Evolutionary conservation across 64 coral and sea anemone species (phyloP).

Genomic region (Hydrozoanthus tunicans): DNA sequence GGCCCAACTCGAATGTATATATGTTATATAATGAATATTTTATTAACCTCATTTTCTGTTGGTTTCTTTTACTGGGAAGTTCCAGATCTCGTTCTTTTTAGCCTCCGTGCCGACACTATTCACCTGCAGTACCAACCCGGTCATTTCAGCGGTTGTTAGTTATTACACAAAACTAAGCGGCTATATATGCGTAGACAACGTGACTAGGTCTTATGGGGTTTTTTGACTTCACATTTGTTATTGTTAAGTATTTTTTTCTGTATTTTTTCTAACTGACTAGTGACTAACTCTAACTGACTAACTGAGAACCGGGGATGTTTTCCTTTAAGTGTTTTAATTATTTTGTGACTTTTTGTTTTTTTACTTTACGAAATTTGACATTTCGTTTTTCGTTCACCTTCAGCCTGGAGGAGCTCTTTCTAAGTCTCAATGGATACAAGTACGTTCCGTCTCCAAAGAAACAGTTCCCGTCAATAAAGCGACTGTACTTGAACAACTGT

Average conservation of each 20-base stretch:
- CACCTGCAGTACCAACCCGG: no score
- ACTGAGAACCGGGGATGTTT: neutral
- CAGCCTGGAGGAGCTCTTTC: conserved; percentile 72
- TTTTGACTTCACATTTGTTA: no score
- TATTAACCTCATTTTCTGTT: neutral
- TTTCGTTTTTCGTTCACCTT: neutral
- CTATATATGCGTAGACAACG: no score
- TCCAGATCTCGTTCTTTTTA: neutral
- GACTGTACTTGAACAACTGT: conserved; percentile 77
- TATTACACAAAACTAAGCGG: no score
- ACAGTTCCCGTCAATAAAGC: conserved; percentile 63
- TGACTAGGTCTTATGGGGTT: no score
- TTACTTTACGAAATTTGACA: neutral
- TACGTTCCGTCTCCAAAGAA: conserved; percentile 50
- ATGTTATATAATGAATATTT: no score
- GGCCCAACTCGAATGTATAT: no score
- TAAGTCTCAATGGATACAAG: conserved; percentile 89
- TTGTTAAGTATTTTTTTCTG: no score
- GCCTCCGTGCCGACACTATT: neutral
- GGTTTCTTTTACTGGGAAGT: neutral
- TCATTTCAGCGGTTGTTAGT: no score
- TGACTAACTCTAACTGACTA: no score
- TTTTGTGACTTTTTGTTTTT: neutral
- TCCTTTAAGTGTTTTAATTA: neutral
- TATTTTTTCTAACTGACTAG: no score